Base-by-base conservation (phyloP, 2,797 vertebrate species). In the Lophius americanus region DNA sequence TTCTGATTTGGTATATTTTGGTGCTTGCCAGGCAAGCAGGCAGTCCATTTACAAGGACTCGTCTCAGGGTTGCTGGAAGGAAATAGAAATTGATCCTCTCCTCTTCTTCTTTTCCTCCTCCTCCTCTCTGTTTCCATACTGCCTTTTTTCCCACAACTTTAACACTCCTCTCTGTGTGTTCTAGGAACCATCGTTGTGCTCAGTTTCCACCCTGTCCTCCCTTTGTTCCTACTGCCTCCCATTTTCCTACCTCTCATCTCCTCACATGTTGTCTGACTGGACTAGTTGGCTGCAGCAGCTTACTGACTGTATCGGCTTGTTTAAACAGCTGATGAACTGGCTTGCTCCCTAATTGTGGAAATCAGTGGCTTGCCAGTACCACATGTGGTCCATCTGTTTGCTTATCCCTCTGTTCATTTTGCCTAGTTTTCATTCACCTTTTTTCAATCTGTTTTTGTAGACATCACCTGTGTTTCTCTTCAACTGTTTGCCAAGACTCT, bases 1-100 rank as follows among this genome's bases (percentile, higher is more conserved):
- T 85, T 78, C 68, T 69, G 80, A 79, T 57, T 59, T 70, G 71
- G 78, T 86, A 60, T 91, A 91, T 91, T 91, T 90, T 88, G 82
- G 83, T 88, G 79, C 84, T 88, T 76, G 84, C 83, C 85, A 86
- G 84, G 87, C 75, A 66, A 87, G 80, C 81, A 35, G 83, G 71
- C 86, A 73, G 88, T 90, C 90, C 88, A 91, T 90, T 90, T 87
- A 80, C 48, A 42, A 72, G 91, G 90, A 92, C 77, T 92, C 88
- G 88, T 89, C 75, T 79, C 67, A 81, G 75, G 73, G 63, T 80
- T 88, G 83, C 88, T 91, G 87, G 86, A 90, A 89, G 86, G 87
- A 91, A 90, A 83, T 66, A 78, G 64, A 84, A 73, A 74, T 73
- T 50, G 61, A 60, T 68, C 84, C 86, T 84, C 85, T 88, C 68